phyloP scores from a whole-genome alignment of 53 echinoderm and acorn worm genomes.

The Henricia sp. region DNA sequence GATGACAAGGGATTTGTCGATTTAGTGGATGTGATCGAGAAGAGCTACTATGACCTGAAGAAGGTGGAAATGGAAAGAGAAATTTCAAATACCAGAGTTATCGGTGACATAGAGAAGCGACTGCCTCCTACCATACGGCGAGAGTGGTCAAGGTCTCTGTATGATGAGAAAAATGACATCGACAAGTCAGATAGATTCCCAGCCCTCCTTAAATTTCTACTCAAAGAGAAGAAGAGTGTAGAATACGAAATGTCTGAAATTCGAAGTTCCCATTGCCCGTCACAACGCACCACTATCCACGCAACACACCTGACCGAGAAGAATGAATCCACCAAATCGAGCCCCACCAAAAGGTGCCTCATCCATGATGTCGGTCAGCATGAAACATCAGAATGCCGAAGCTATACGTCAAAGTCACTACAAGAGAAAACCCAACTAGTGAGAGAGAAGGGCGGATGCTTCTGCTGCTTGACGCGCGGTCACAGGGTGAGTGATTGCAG shows the following conservation, averaged over 20 bases:
- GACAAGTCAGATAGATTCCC: constrained; percentile 42
- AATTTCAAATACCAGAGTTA: constrained; percentile 56
- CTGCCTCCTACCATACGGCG: constrained; percentile 14
- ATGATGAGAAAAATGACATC: constrained; percentile 29
- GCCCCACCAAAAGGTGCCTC: constrained; percentile 9
- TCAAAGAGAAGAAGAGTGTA: constrained; percentile 37
- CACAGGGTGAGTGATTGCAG: constrained; percentile 31
- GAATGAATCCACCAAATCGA: neutral
- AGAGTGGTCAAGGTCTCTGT: constrained; percentile 23
- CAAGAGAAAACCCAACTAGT: constrained; percentile 13
- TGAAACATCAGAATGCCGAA: constrained; percentile 27
- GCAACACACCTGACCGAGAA: constrained; percentile 19
- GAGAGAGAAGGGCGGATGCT: constrained; percentile 42
- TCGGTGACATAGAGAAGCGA: constrained; percentile 44
- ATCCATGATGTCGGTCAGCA: constrained; percentile 45
- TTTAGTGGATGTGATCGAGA: constrained; percentile 43
- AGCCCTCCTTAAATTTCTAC: constrained; percentile 37
- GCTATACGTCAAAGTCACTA: constrained; percentile 14
- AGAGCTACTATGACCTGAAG: constrained; percentile 35
- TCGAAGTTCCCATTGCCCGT: neutral
- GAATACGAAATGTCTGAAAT: constrained; percentile 52
- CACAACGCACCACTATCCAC: constrained; percentile 7
- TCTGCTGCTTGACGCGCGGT: constrained; percentile 30
- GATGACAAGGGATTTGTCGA: constrained; percentile 40
- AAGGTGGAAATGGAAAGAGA: constrained; percentile 48